Evolutionary conservation across 1,140 invertebrate species (phyloP).

Genomic region (Drosophila guanche): DNA sequence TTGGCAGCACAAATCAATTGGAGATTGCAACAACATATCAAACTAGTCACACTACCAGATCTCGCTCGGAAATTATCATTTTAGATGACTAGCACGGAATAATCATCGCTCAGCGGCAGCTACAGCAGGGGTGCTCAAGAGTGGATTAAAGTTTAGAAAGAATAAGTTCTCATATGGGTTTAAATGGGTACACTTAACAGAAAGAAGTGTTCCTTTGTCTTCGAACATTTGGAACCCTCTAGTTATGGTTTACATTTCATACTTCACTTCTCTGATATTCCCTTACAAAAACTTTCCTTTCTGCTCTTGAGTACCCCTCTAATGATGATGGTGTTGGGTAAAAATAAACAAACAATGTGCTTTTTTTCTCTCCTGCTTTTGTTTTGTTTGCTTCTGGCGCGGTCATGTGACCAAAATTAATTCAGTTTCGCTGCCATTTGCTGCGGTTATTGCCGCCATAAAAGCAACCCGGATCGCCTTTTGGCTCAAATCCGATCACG

Average conservation of each 20-base stretch:
- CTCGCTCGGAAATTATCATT: slow-evolving; percentile 25
- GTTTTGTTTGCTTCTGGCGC: slow-evolving; percentile 41
- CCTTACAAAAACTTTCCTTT: slow-evolving; percentile 5
- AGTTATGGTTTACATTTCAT: too few relatives aligned
- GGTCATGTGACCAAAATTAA: slow-evolving; percentile 74
- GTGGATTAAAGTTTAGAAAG: background rate
- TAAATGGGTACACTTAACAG: too few relatives aligned
- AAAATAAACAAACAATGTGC: slow-evolving; percentile 20
- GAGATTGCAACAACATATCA: slow-evolving; percentile 2
- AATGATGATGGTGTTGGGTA: slow-evolving; percentile 6
- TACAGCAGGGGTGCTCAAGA: slow-evolving; percentile 10
- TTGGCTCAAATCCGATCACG: slow-evolving; percentile 33
- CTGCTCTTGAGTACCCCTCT: slow-evolving; percentile 35
- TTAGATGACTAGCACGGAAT: slow-evolving; percentile 33
- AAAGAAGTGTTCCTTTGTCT: too few relatives aligned
- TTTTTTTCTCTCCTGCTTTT: slow-evolving; percentile 16
- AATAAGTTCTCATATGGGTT: background rate
- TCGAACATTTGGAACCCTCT: too few relatives aligned
- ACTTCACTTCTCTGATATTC: too few relatives aligned
- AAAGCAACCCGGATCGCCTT: slow-evolving; percentile 20
- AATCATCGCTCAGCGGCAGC: background rate
- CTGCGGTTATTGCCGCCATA: slow-evolving; percentile 49
- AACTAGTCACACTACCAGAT: slow-evolving; percentile 42
- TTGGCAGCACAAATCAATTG: slow-evolving; percentile 22
- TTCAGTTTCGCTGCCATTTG: slow-evolving; percentile 43